These are phyloP conservation scores for Apeira syringaria DNA, from an alignment of 2,888 invertebrate species.

Conservation along the genomic window DNA sequence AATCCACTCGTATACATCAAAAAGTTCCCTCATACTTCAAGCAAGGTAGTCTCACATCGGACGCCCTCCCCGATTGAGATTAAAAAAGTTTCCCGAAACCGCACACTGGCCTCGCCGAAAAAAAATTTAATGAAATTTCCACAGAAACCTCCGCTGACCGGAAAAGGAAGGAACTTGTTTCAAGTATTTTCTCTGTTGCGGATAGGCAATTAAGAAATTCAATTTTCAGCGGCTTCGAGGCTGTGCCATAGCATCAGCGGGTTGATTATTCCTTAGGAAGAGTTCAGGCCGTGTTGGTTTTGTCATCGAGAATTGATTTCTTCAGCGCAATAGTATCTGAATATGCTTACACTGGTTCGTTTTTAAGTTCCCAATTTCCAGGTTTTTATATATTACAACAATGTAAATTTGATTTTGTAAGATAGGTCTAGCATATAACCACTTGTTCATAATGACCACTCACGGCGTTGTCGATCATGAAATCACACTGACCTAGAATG, in stretches of 20 bases:
- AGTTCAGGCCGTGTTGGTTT: conserved; percentile 18
- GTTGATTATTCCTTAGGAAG: conserved; percentile 23
- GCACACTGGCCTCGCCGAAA: conserved; percentile 41
- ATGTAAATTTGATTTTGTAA: too few relatives aligned
- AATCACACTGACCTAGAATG: too few relatives aligned
- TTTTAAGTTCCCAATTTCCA: too few relatives aligned
- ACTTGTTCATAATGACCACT: too few relatives aligned
- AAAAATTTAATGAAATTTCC: conserved; percentile 73
- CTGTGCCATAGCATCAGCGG: conserved; percentile 11
- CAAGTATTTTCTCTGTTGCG: conserved; percentile 64
- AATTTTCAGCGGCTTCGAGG: conserved; percentile 45
- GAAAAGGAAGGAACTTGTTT: conserved; percentile 58
- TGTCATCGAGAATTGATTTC: conserved; percentile 26
- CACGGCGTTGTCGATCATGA: too few relatives aligned
- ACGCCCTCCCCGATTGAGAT: conserved; percentile 45
- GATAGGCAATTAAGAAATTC: conserved; percentile 71
- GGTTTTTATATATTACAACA: too few relatives aligned
- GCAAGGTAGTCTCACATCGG: conserved; percentile 23
- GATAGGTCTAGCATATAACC: too few relatives aligned
- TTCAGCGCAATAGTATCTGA: too few relatives aligned
- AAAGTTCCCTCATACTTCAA: conserved; percentile 29
- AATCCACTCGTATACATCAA: conserved; percentile 16
- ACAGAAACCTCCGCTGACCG: conserved; percentile 61
- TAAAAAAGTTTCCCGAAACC: conserved; percentile 69
- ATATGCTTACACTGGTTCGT: too few relatives aligned